These are phyloP conservation scores for Coluber constrictor DNA, from an alignment of 2,797 vertebrate genomes.

Conservation along the genomic window DNA sequence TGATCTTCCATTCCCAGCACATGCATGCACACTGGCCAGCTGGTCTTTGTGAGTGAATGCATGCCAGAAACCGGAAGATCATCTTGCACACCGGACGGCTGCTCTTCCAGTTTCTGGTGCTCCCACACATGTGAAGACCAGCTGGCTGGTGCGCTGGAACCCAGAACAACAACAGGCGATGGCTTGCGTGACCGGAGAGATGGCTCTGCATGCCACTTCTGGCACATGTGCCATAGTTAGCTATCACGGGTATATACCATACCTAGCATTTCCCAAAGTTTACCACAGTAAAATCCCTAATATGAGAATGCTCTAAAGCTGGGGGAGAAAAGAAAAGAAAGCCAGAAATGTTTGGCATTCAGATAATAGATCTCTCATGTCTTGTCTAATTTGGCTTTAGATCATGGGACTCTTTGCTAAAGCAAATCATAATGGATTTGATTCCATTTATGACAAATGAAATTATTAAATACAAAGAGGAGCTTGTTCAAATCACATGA, in stretches of 20 bases:
- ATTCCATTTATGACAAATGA: background rate
- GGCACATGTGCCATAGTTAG: no score
- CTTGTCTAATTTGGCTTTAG: background rate
- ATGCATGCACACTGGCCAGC: no score
- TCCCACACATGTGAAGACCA: no score
- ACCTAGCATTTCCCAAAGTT: background rate
- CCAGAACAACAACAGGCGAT: no score
- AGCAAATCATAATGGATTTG: background rate
- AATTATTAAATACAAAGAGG: conserved; percentile 4
- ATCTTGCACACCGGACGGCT: no score
- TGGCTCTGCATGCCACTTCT: no score
- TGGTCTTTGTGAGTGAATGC: no score
- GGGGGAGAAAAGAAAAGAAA: background rate
- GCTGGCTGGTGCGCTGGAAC: no score
- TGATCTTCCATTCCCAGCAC: no score
- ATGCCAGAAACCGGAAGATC: no score
- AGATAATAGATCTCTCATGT: background rate
- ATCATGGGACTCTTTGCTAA: background rate
- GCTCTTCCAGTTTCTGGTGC: no score
- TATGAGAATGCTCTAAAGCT: background rate
- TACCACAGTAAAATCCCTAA: background rate
- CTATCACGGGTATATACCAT: background rate
- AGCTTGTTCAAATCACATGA: conserved; percentile 10
- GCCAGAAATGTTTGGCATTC: background rate
- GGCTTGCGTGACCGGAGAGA: no score